Percentiles rank a stretch among this genome's conserved stretches.
phyloP scores from a whole-genome alignment of 2,888 invertebrate genomes.

The Cryptocephalus primarius region DNA sequence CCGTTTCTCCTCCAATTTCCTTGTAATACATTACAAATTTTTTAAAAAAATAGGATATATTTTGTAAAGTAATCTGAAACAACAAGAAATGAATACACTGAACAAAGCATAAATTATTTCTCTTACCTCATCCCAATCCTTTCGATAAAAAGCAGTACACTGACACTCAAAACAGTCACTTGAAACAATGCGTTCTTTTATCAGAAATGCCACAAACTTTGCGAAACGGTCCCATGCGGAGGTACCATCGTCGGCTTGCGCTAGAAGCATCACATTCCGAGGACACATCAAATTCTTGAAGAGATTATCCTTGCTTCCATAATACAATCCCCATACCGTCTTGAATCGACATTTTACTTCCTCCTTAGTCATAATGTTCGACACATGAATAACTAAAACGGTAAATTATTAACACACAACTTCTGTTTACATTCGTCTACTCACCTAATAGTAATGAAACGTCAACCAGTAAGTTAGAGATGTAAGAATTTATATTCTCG shows the following conservation, averaged over 20 bases:
- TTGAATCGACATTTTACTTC: constrained; percentile 10
- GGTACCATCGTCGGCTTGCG: constrained; percentile 13
- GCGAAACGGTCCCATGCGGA: constrained; percentile 23
- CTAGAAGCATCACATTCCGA: constrained; percentile 24
- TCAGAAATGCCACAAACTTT: constrained; percentile 28
- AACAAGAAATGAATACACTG: constrained; percentile 6
- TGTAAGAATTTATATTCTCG: constrained; percentile 20
- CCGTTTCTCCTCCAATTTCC: constrained; percentile 10
- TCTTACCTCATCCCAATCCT: constrained; percentile 45
- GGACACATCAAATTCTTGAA: constrained; percentile 25
- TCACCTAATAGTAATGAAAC: constrained; percentile 25
- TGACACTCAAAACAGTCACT: constrained; percentile 53
- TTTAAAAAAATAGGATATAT: constrained; percentile 21
- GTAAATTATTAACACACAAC: neutral
- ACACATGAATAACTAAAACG: constrained; percentile 20
- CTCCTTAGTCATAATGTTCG: constrained; percentile 9
- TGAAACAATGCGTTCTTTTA: constrained; percentile 45
- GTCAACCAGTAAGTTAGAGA: constrained; percentile 24
- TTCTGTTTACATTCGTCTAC: constrained; percentile 2
- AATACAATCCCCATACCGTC: constrained; percentile 17
- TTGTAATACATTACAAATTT: constrained; percentile 17
- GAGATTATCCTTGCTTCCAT: constrained; percentile 14
- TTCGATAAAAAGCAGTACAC: constrained; percentile 54
- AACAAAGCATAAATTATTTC: neutral
- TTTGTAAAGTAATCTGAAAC: constrained; percentile 20